Evolutionary conservation across 2,797 vertebrate species (phyloP).

Genomic region (Etheostoma perlongum): DNA sequence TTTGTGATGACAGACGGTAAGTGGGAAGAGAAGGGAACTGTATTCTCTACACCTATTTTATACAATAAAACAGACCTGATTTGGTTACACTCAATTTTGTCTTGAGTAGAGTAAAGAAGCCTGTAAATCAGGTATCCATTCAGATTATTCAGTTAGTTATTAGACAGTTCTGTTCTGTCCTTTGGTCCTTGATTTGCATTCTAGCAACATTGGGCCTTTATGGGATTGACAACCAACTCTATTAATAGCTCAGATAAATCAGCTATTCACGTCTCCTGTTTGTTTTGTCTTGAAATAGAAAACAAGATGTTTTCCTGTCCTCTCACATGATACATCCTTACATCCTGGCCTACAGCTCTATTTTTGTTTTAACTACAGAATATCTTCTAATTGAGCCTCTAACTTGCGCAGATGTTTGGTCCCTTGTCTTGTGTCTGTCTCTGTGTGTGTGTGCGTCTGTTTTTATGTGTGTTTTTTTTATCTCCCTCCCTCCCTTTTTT

Average conservation of each 20-base stretch:
- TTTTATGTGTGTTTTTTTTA: no score
- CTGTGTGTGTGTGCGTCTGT: no score
- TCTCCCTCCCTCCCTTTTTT: no score
- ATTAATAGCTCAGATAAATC: slow-evolving; percentile 61
- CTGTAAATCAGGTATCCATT: slow-evolving; percentile 16
- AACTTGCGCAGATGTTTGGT: no score
- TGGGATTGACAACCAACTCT: slow-evolving; percentile 37
- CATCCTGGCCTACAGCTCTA: background rate
- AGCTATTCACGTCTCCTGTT: slow-evolving; percentile 13
- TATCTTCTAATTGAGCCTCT: background rate
- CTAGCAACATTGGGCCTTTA: slow-evolving; percentile 33
- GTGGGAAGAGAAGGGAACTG: background rate
- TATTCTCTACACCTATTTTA: background rate
- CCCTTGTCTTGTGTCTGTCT: no score
- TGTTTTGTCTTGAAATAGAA: slow-evolving; percentile 41
- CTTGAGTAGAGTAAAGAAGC: background rate
- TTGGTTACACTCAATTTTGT: background rate
- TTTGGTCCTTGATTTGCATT: slow-evolving; percentile 51
- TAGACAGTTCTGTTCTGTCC: background rate
- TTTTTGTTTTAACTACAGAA: background rate
- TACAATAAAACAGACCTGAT: background rate
- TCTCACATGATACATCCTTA: background rate
- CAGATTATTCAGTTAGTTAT: slow-evolving; percentile 26
- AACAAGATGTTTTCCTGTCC: background rate
- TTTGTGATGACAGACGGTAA: slow-evolving; percentile 55